phyloP scores from a whole-genome alignment of 1,140 invertebrate species.

The Watersipora subatra region DNA sequence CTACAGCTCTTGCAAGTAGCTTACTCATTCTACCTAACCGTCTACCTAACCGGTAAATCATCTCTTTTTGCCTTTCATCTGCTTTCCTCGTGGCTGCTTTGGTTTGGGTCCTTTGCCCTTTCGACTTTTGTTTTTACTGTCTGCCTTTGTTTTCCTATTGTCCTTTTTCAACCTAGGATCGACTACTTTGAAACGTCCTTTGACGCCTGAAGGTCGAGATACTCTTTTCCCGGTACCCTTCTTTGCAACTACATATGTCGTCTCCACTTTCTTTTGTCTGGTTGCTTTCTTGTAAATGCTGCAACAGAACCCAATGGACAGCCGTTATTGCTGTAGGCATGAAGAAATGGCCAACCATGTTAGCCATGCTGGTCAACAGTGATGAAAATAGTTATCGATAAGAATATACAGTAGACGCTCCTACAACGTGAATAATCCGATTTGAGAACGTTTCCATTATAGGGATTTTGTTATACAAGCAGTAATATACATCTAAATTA shows the following conservation, averaged over 20 bases:
- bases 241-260: constrained; percentile 87
- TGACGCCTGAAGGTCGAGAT: constrained; percentile 66
- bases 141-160: background rate
- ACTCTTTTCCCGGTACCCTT: constrained; percentile 68
- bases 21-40: too few relatives aligned
- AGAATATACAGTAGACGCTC: too few relatives aligned
- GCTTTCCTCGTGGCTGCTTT: background rate
- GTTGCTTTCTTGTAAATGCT: constrained; percentile 86
- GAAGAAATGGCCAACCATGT: too few relatives aligned
- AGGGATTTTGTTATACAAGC: too few relatives aligned
- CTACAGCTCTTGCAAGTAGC: too few relatives aligned
- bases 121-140: background rate
- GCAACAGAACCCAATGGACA: constrained; percentile 19
- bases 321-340: too few relatives aligned
- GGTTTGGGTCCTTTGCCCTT: background rate
- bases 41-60: too few relatives aligned
- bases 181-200: constrained; percentile 84
- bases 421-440: too few relatives aligned
- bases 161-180: constrained; percentile 95
- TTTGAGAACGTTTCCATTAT: too few relatives aligned
- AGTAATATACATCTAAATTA: too few relatives aligned
- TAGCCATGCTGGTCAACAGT: too few relatives aligned
- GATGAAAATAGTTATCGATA: too few relatives aligned
- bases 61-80: background rate
- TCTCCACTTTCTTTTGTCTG: constrained; percentile 64